Base-by-base conservation (phyloP, 2,113 vertebrate species). In the Oncorhynchus kisutch region DNA sequence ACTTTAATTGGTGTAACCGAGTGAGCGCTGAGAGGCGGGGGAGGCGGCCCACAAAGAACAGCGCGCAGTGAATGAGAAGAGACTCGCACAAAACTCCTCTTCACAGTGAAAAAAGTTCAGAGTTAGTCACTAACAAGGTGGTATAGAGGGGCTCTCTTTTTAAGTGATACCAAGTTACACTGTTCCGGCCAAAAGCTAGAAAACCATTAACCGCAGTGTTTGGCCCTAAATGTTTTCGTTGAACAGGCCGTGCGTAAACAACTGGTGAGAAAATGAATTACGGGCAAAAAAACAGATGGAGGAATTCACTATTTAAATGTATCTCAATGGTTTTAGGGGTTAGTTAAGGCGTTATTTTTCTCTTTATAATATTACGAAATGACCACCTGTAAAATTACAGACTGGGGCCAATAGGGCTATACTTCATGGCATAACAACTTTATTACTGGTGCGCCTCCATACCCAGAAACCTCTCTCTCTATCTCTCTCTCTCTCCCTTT, bases 1-100 rank as follows among this genome's bases (percentile, higher is more conserved):
- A 93, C 96, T 97, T 96, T 98, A 97, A 96, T 95, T 96, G 96
- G 96, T 96, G 95, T 96, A 96, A 96, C 95, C 94, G 94, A 94
- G 93, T 94, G 94, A 93, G 92, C 92, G 90, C 94, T 94, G 94
- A 95, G 95, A 95, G 93, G 95, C 94, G 93, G 94, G 95, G 94
- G 94, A 22, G 94, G 93, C 93, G 93, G 93, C 92, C 93, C 90
- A 92, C 92, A 94, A 95, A 95, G 91, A 92, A 91, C 81, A 88
- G 88, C 72, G 86, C 29, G 29, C 7, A 93, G 94, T 95, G 92
- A 96, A 94, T 94, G 95, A 95, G 95, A 94, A 93, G 91, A 91
- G 93, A 94, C 94, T 94, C 92, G 91, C 92, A 95, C 91, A 96
- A 92, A 96, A 96, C 94, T 94, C 94, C 94, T 94, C 94, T 94